A percentile compares a stretch with the other conserved stretches of the same genome.
These are phyloP conservation scores for Sebastes dallii DNA, from an alignment of 2,797 vertebrate species.

Conservation along the genomic window DNA sequence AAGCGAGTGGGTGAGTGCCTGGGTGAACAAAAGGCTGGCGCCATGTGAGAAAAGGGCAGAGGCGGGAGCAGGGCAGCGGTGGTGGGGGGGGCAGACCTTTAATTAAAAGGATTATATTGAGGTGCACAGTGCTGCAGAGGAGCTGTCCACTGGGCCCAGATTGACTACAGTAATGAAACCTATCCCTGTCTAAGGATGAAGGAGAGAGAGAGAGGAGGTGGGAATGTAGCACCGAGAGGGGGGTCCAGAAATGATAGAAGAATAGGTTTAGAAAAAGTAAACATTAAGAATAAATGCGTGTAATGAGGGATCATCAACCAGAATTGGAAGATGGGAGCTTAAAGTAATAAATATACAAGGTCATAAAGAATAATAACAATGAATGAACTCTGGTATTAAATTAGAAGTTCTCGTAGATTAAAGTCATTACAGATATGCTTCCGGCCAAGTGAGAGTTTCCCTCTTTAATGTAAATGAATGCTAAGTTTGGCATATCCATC, in stretches of 20 bases:
- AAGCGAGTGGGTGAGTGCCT: conserved; percentile 82
- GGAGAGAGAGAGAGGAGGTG: conserved; percentile 40
- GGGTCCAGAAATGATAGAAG: conserved; percentile 39
- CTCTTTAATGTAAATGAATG: conserved; percentile 81
- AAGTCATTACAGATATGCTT: conserved; percentile 77
- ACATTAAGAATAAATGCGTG: conserved; percentile 50
- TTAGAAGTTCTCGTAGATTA: conserved; percentile 75
- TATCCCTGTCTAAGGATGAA: conserved; percentile 69
- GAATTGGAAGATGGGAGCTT: conserved; percentile 41
- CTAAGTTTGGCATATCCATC: conserved; percentile 78
- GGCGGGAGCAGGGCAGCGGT: conserved; percentile 69
- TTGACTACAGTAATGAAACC: conserved; percentile 87
- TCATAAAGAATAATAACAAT: conserved; percentile 78
- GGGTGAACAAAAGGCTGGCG: conserved; percentile 82
- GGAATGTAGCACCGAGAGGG: conserved; percentile 5
- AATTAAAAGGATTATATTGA: conserved; percentile 90
- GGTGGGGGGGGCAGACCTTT: conserved; percentile 78
- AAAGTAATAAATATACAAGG: conserved; percentile 71
- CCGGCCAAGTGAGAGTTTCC: conserved; percentile 71
- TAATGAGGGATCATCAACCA: conserved; percentile 56
- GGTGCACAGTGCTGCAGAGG: conserved; percentile 80
- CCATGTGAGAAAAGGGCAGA: conserved; percentile 76
- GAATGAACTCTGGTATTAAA: conserved; percentile 74
- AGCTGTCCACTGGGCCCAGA: conserved; percentile 81
- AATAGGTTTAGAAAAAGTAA: conserved; percentile 48